Evolutionary conservation across 1,140 invertebrate species (phyloP).

Genomic region (Bombyx mandarina): DNA sequence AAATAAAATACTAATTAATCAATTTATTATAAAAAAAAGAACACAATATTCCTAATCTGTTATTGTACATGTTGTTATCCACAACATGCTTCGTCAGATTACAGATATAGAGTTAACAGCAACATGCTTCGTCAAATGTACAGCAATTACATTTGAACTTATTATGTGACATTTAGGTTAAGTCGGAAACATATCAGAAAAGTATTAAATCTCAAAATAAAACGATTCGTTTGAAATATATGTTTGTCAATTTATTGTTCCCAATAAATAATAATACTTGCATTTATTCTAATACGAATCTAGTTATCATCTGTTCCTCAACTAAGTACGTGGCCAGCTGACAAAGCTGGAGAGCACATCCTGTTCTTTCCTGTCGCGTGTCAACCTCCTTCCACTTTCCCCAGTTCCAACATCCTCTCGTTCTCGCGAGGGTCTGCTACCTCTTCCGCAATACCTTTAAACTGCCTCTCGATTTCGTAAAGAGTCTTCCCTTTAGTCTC

Average conservation of each 20-base stretch:
- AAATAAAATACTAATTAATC: too few species aligned
- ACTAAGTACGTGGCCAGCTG: slow-evolving; percentile 33
- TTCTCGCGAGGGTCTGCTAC: slow-evolving; percentile 27
- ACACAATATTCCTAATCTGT: too few species aligned
- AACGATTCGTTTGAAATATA: neutral
- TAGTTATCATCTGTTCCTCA: slow-evolving; percentile 2
- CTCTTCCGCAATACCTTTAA: slow-evolving; percentile 34
- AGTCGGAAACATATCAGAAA: too few species aligned
- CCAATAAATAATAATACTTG: too few species aligned
- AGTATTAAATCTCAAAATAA: slow-evolving; percentile 8
- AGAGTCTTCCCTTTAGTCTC: slow-evolving; percentile 80
- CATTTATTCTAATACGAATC: neutral
- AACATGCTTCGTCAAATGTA: too few species aligned
- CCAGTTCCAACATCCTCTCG: slow-evolving; percentile 49
- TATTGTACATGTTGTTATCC: too few species aligned
- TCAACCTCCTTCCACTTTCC: slow-evolving; percentile 53
- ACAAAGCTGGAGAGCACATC: slow-evolving; percentile 39
- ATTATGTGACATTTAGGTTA: too few species aligned
- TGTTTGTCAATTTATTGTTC: too few species aligned
- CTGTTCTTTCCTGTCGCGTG: slow-evolving; percentile 15
- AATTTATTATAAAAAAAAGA: too few species aligned
- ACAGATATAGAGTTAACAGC: too few species aligned
- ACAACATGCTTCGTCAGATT: too few species aligned
- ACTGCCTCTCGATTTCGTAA: slow-evolving; percentile 75
- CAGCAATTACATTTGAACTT: too few species aligned